Percentiles rank a stretch among this genome's conserved stretches.
phyloP scores from a whole-genome alignment of 2,888 invertebrate genomes.

The Macroteleia sp. region DNA sequence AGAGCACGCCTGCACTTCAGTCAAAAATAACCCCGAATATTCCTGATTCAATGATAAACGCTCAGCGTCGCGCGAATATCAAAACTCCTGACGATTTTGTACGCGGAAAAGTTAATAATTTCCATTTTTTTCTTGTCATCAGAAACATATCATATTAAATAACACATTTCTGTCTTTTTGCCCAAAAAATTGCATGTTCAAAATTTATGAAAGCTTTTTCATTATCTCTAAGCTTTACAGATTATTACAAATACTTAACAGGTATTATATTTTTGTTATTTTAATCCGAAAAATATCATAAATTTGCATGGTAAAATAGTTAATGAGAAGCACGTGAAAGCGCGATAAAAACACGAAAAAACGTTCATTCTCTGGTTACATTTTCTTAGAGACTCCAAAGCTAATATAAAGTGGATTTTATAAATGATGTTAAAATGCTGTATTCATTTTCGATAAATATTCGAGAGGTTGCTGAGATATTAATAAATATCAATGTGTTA shows the following conservation, averaged over 20 bases:
- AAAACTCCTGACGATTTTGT: neutral
- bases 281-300: slow-evolving; percentile 23
- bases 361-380: neutral
- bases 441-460: neutral
- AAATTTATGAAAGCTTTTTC: slow-evolving; percentile 17
- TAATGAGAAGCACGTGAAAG: slow-evolving; percentile 13
- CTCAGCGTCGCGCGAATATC: neutral
- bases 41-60: slow-evolving; percentile 35
- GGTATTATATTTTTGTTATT: slow-evolving; percentile 16
- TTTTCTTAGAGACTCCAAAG: slow-evolving; percentile 12
- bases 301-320: slow-evolving; percentile 9
- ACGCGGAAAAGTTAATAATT: neutral
- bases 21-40: slow-evolving; percentile 44
- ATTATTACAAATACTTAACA: slow-evolving; percentile 9
- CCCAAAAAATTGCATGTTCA: slow-evolving; percentile 9
- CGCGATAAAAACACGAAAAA: slow-evolving; percentile 17
- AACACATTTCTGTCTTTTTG: slow-evolving; percentile 5
- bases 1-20: slow-evolving; percentile 39
- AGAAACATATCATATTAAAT: too few relatives aligned
- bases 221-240: slow-evolving; percentile 11
- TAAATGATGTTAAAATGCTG: slow-evolving; percentile 2
- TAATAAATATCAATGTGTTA: too few relatives aligned
- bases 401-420: slow-evolving; percentile 23
- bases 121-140: slow-evolving; percentile 11
- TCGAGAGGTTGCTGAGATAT: too few relatives aligned